Evolutionary conservation across 2,797 vertebrate genomes (phyloP), one percentile per base, ranked within the genome.

Genomic region (Carapus acus): DNA sequence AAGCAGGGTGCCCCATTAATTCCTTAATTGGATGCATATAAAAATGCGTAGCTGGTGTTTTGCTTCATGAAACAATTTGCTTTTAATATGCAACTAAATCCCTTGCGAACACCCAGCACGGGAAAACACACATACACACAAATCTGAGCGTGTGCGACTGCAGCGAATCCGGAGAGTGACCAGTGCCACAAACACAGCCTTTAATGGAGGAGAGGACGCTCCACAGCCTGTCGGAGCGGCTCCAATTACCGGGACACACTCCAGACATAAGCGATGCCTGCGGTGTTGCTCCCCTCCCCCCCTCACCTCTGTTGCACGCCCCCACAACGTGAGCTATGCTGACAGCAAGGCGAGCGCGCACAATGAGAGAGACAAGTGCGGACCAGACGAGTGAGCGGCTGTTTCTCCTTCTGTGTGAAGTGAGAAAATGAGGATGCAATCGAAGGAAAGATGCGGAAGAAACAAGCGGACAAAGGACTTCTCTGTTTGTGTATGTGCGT

Each of bases 1-100:
- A 52, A 67, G 60, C 54, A 58, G 55, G 48, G n/a, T 38, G 4
- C 24, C 22, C 57, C 56, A 50, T 66, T 62, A 56, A 49, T 2
- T 3, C 8, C 38, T 53, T 66, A 54, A 69, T 41, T 70, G 50
- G 53, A 56, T 24, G 19, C 3, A 4, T 36, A 43, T 4, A 54
- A 77, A n/a, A 52, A 65, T 17, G 58, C 69, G 52, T 1, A 8
- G 60, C 44, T 54, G 41, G 48, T 58, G 14, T 59, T 65, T 57
- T 47, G 6, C 49, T 50, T 57, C 8, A 20, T 16, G 48, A 42
- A 57, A 34, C 48, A 62, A 54, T 62, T n/a, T 15, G 53, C 37
- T 53, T 53, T 58, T 48, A n/a, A 57, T 29, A 20, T 56, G 57
- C 24, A 31, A 65, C 56, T 62, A 23, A 42, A 44, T 60, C 24